Percentiles rank a stretch among this genome's conserved stretches.
Conservation (phyloP, 2,888 invertebrate species). For the Nesidiocoris tenuis region DNA sequence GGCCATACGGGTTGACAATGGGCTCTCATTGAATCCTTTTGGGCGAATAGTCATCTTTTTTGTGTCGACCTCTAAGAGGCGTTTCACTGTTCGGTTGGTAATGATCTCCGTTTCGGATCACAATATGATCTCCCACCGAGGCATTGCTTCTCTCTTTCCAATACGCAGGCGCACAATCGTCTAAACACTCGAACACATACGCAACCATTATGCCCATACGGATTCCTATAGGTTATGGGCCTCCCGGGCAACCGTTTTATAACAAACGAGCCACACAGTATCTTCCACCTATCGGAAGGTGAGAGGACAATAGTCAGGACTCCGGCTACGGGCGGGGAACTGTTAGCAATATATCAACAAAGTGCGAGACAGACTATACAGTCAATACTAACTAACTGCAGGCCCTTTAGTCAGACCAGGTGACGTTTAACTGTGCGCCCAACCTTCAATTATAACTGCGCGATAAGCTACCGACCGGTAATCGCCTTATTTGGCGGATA, state of each 20-base stretch:
- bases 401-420: neutral
- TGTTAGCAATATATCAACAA: neutral
- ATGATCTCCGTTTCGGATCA: slow-evolving; percentile 14
- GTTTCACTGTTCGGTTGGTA: neutral
- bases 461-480: no score
- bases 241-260: neutral
- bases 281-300: neutral
- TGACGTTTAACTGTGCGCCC: neutral
- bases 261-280: neutral
- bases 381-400: no score
- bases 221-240: neutral
- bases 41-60: neutral
- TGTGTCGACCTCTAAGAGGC: neutral
- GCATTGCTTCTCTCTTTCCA: neutral
- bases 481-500: no score
- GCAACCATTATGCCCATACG: neutral
- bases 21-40: neutral
- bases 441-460: neutral
- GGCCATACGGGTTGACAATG: neutral
- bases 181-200: no score
- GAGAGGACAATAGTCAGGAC: neutral
- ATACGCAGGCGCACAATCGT: no score
- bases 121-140: slow-evolving; percentile 24
- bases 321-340: neutral
- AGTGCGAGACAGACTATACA: neutral